phyloP scores from a whole-genome alignment of 2,113 vertebrate species.

The Empidonax traillii region DNA sequence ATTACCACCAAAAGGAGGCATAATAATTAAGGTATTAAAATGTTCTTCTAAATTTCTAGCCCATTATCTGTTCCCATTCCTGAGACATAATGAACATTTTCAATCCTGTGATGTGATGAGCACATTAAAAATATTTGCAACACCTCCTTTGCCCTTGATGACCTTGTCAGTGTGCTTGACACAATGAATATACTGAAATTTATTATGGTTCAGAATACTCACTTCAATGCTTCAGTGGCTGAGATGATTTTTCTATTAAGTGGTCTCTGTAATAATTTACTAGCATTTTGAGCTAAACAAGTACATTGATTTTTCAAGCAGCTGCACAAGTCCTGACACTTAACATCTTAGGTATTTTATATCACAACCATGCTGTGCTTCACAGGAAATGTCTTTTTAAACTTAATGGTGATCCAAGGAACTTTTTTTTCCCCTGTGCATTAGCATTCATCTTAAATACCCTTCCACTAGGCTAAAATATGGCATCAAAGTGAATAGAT shows the following conservation, averaged over 20 bases:
- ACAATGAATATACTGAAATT: constrained; percentile 6
- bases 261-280: constrained; percentile 6
- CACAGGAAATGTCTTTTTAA: not conserved
- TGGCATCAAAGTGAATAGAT: not conserved
- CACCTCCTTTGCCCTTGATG: not conserved
- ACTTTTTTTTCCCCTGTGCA: not conserved
- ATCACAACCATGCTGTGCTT: not conserved
- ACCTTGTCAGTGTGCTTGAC: constrained; percentile 15
- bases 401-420: not conserved
- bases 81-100: not conserved
- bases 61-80: not conserved
- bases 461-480: not conserved
- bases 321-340: not conserved
- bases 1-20: not conserved
- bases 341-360: not conserved
- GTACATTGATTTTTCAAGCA: constrained; percentile 20
- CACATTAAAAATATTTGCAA: constrained; percentile 1
- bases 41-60: not conserved
- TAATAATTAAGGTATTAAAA: not conserved
- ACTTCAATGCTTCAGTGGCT: not conserved
- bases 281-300: constrained; percentile 12
- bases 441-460: not conserved
- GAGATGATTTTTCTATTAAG: constrained; percentile 49
- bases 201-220: constrained; percentile 8
- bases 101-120: not conserved